Conservation (phyloP, 2,888 invertebrate genomes). For the Andrena bucephala region DNA sequence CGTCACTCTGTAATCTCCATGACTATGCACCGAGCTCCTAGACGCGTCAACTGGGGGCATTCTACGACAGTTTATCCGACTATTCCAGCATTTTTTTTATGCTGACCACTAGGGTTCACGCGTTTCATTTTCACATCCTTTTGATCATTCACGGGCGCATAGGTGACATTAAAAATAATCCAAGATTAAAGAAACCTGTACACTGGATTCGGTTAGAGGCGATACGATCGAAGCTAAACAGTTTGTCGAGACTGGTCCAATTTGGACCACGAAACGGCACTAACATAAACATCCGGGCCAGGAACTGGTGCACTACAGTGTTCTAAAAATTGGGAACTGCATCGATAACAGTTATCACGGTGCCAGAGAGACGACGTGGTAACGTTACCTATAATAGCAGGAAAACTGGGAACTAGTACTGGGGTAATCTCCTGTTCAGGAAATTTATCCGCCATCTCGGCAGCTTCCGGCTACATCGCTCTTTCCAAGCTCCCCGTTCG, state of each 20-base stretch:
- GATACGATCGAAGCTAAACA: conserved; percentile 3
- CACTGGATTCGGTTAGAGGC: neutral
- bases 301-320: conserved; percentile 3
- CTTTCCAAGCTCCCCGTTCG: conserved; percentile 67
- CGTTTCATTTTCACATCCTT: neutral
- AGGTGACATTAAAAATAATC: too few species aligned
- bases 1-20: conserved; percentile 14
- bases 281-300: neutral
- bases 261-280: conserved; percentile 2
- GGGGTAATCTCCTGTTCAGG: conserved; percentile 81
- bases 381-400: conserved; percentile 72
- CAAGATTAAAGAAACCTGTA: neutral
- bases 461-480: conserved; percentile 75
- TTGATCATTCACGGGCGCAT: too few species aligned
- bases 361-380: conserved; percentile 41
- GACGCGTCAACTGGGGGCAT: neutral
- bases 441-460: conserved; percentile 80
- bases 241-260: conserved; percentile 3
- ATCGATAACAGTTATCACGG: conserved; percentile 47
- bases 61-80: conserved; percentile 10
- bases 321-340: conserved; percentile 55
- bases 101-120: neutral
- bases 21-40: neutral
- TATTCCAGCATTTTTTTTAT: neutral
- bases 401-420: conserved; percentile 77